Evolutionary conservation across 1,140 invertebrate genomes (phyloP).

Genomic region (Ceratina japonica): DNA sequence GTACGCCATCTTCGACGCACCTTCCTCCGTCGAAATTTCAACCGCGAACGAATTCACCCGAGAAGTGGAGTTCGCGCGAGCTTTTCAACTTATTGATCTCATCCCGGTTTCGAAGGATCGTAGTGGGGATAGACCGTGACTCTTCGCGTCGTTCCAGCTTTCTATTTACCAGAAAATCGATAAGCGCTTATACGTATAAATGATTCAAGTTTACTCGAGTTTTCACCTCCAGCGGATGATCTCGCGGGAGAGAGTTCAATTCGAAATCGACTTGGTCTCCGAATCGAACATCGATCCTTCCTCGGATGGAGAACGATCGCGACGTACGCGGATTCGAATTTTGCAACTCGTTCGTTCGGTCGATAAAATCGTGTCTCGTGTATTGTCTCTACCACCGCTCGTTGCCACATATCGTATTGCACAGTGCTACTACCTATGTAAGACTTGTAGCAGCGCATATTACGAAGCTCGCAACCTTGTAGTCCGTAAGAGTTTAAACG

Average conservation of each 20-base stretch:
- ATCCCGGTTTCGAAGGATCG: conserved; percentile 53
- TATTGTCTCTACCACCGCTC: too few species aligned
- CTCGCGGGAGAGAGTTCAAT: too few species aligned
- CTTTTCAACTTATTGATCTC: conserved; percentile 72
- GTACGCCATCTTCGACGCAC: conserved; percentile 26
- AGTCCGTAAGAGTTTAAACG: too few species aligned
- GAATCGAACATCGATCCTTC: background rate
- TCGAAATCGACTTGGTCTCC: too few species aligned
- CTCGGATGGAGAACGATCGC: background rate
- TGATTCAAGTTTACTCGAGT: conserved; percentile 9
- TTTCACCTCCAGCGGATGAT: background rate
- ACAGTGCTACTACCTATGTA: background rate
- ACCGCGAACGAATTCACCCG: conserved; percentile 46
- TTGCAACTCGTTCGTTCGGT: background rate
- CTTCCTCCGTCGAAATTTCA: conserved; percentile 36
- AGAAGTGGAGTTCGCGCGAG: conserved; percentile 60
- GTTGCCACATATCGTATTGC: too few species aligned
- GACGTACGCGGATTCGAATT: background rate
- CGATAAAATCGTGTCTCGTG: conserved; percentile 24
- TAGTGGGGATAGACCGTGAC: conserved; percentile 57
- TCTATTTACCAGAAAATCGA: conserved; percentile 47
- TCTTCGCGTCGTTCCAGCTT: conserved; percentile 19
- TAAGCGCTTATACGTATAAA: conserved; percentile 30
- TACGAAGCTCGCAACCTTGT: too few species aligned
- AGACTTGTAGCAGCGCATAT: too few species aligned